phyloP scores from a whole-genome alignment of 2,888 invertebrate genomes.

The Lamellibrachia satsuma region DNA sequence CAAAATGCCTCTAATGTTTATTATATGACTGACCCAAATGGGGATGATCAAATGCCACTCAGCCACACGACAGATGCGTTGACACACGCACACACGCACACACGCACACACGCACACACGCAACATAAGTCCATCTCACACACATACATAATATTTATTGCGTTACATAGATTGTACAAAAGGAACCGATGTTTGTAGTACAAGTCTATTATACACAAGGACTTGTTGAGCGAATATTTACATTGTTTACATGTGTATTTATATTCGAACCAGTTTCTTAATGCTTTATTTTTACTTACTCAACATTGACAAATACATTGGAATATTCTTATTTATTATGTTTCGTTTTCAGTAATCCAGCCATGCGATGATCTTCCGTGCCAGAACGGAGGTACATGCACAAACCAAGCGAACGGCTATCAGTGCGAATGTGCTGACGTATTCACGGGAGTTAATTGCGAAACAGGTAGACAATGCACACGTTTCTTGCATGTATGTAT shows the following conservation, averaged over 20 bases:
- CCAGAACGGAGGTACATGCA: neutral
- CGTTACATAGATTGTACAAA: too few relatives aligned
- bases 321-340: neutral
- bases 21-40: too few relatives aligned
- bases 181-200: too few relatives aligned
- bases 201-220: too few relatives aligned
- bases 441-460: conserved; percentile 19
- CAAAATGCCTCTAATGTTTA: too few relatives aligned
- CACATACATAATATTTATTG: neutral
- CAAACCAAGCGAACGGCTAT: neutral
- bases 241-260: too few relatives aligned
- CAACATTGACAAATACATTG: neutral
- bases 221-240: too few relatives aligned
- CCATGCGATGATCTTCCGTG: neutral
- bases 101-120: neutral
- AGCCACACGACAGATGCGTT: neutral
- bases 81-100: neutral
- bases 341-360: neutral
- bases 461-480: neutral
- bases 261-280: too few relatives aligned
- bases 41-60: too few relatives aligned
- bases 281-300: neutral
- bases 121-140: neutral
- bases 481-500: neutral
- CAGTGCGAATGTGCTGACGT: conserved; percentile 7